phyloP scores from a whole-genome alignment of 2,888 invertebrate species.

The Trissolcus brochymenae region DNA sequence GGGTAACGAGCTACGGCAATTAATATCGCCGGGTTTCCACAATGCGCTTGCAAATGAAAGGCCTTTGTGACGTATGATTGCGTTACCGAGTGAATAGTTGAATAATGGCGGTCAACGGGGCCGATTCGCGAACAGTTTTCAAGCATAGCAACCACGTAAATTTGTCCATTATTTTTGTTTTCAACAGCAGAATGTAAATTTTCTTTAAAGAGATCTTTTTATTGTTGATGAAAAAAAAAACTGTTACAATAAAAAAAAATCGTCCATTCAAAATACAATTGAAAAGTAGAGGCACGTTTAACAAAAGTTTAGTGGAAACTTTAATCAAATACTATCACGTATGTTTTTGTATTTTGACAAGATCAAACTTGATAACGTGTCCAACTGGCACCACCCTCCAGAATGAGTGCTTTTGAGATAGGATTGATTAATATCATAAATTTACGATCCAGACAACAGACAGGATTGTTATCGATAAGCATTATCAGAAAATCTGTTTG shows the following conservation, averaged over 20 bases:
- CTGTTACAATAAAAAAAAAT: too few relatives aligned
- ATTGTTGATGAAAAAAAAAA: too few relatives aligned
- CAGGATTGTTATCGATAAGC: conserved; percentile 57
- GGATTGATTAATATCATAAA: conserved; percentile 54
- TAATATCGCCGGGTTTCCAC: conserved; percentile 76
- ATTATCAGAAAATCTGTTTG: conserved; percentile 60
- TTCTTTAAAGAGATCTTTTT: background rate
- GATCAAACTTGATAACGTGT: conserved; percentile 1
- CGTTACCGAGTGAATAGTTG: conserved; percentile 77
- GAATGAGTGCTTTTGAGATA: conserved; percentile 32
- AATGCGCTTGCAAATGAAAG: conserved; percentile 77
- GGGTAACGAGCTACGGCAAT: conserved; percentile 77
- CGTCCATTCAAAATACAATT: too few relatives aligned
- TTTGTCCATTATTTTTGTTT: conserved; percentile 40
- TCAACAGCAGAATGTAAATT: conserved; percentile 4
- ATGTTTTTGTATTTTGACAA: too few relatives aligned
- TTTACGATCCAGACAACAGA: conserved; percentile 42
- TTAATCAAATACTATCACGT: too few relatives aligned
- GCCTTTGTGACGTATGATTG: conserved; percentile 77
- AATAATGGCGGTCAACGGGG: conserved; percentile 70
- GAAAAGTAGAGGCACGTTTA: too few relatives aligned
- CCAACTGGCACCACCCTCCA: background rate
- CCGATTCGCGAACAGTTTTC: conserved; percentile 57
- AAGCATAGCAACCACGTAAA: conserved; percentile 46
- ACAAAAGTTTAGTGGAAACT: too few relatives aligned